Evolutionary conservation across 2,113 vertebrate species (phyloP), one percentile per base, ranked within the genome.

Genomic region (Catharus fuscescens): DNA sequence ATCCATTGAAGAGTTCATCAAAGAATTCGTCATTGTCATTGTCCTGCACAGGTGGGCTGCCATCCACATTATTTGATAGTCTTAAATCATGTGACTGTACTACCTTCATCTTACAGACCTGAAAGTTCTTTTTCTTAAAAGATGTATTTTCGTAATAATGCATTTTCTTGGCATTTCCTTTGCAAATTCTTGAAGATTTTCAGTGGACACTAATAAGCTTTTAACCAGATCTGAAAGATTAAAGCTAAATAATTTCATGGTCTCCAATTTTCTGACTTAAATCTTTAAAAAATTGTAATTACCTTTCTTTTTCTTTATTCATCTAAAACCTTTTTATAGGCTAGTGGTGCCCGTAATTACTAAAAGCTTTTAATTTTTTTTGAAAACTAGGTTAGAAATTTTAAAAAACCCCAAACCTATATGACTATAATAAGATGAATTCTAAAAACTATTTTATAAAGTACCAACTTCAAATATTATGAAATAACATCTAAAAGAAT

Each of bases 381-480:
- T n/a, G 1, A 20, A 72, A 61, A 31, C 8, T 17, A 12, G 5
- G 2, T 61, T 36, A 50, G 28, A 79, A 76, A 62, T 54, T 52
- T 54, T 32, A 1, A 2, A 3, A 44, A 65, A 44, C 3, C 1
- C 0, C 26, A 28, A 56, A 6, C 1, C 2, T 9, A 38, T 32
- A 34, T 18, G 5, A 15, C 5, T 71, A 12, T 36, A n/a, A 3
- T 56, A 71, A 62, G 14, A 44, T 29, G 8, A 83, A 59, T 24
- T 6, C 14, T 56, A 67, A 59, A 84, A 73, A 23, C 3, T 24
- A 2, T 44, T 74, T n/a, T 54, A 24, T 34, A 40, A 95, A 42
- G 4, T 26, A 72, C 7, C 5, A 71, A 14, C 13, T 79, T 82
- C 6, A n/a, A 9, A 40, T 53, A 10, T 42, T 59, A 34, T 47